These are phyloP conservation scores for Venturia canescens DNA, from an alignment of 1,140 invertebrate genomes.

Conservation along the genomic window DNA sequence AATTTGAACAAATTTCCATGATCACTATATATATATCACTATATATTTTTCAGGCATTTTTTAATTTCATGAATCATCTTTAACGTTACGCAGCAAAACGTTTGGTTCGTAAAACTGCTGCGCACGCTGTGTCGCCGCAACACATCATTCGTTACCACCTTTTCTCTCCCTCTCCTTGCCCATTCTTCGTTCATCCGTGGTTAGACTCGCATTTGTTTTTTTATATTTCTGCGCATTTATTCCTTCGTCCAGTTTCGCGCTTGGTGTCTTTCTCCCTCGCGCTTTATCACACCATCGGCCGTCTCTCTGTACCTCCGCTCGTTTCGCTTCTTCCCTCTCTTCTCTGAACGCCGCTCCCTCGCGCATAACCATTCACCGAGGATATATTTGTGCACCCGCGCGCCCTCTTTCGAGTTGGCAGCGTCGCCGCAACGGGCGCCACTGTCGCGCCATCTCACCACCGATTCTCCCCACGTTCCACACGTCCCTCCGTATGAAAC, in stretches of 20 bases:
- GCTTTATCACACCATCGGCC: background rate
- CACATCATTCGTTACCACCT: background rate
- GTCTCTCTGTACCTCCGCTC: background rate
- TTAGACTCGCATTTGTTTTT: background rate
- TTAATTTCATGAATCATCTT: too few relatives aligned
- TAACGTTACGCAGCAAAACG: background rate
- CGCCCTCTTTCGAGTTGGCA: slow-evolving; percentile 8
- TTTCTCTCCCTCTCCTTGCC: background rate
- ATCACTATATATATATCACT: too few relatives aligned
- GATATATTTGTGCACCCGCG: slow-evolving; percentile 10
- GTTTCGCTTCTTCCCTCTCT: slow-evolving; percentile 9
- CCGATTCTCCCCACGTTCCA: background rate
- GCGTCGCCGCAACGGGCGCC: background rate
- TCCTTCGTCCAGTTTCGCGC: slow-evolving; percentile 10
- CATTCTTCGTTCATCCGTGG: background rate
- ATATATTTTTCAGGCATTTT: too few relatives aligned
- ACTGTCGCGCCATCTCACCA: slow-evolving; percentile 26
- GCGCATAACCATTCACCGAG: slow-evolving; percentile 50
- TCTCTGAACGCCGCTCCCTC: slow-evolving; percentile 11
- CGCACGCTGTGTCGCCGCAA: background rate
- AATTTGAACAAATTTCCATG: too few relatives aligned
- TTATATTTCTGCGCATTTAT: background rate
- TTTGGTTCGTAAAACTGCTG: slow-evolving; percentile 9
- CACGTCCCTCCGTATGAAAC: background rate
- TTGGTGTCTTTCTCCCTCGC: background rate